Base-by-base conservation (phyloP, 2,888 invertebrate genomes). In the Meliscaeva auricollis region DNA sequence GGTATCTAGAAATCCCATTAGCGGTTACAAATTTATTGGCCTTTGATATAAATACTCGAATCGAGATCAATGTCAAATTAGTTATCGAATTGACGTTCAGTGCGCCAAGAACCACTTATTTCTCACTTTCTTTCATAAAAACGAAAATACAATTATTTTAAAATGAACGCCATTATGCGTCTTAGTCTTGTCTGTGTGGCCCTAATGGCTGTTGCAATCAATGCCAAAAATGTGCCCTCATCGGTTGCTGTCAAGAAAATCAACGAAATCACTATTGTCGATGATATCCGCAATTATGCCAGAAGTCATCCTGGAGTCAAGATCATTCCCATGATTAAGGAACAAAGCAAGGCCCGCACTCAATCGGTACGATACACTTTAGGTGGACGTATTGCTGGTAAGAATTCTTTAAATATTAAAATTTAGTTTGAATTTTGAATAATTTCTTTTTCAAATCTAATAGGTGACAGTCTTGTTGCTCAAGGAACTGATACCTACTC, bases 401-500 rank as follows among this genome's bases (percentile, higher is more conserved):
- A 89, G 90, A 17, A 22, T 15, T 48, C 11, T 32, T 13, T 0
- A 1, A 13, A 13, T 11, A 0, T 13, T 13, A 4, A 38, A 15
- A 7, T 9, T 9, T 50, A 22, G n/a, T 3, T 30, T 0, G 11
- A 7, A 11, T 48, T n/a, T 38, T 22, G n/a, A n/a, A n/a, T n/a
- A n/a, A n/a, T n/a, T n/a, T n/a, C n/a, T n/a, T n/a, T n/a, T n/a
- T n/a, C n/a, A n/a, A n/a, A 9, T 82, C 88, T 88, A 70, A 9
- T 69, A 91, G 91, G 89, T 83, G 91, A 92, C 64, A 72, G 82
- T 0, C 72, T 92, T 72, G 89, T 91, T 9, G 91, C 89, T 5
- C 91, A 91, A 85, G 88, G 87, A 35, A 88, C 89, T n/a, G 90
- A 92, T 78, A 88, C 88, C 1, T 89, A 72, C 20, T 79, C 73